These are phyloP conservation scores for Phaetusa simplex DNA, from an alignment of 2,113 vertebrate species.

Conservation along the genomic window DNA sequence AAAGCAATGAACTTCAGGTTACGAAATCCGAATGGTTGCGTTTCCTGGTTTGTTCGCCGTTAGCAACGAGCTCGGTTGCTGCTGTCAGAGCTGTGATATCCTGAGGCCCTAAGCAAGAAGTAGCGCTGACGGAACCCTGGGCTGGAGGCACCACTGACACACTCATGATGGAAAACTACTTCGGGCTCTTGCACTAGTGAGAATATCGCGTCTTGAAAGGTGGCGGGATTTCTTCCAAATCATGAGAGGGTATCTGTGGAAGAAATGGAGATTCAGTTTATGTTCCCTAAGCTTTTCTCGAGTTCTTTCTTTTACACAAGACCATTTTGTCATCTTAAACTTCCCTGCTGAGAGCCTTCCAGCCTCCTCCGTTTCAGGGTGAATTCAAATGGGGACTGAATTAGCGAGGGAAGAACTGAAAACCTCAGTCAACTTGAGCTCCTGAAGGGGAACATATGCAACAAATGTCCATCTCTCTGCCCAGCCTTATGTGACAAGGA, in stretches of 20 bases:
- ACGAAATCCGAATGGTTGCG: background rate
- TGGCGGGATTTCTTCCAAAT: background rate
- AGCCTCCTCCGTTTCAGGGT: background rate
- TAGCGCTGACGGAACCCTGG: rapidly evolving
- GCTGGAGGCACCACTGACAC: background rate
- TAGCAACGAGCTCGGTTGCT: background rate
- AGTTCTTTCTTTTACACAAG: background rate
- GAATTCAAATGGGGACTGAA: background rate
- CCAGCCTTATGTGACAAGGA: background rate
- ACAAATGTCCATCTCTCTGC: background rate
- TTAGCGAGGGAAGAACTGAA: background rate
- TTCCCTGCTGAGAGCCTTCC: background rate
- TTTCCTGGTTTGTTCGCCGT: background rate
- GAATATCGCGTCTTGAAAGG: background rate
- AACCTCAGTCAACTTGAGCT: background rate
- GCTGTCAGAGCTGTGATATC: rapidly evolving
- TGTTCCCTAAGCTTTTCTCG: background rate
- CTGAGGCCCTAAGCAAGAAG: background rate
- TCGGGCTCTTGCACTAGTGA: rapidly evolving
- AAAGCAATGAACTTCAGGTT: background rate
- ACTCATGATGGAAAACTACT: background rate
- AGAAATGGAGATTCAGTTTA: rapidly evolving
- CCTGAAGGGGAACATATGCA: background rate
- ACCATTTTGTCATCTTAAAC: background rate
- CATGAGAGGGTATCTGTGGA: background rate